Conservation (phyloP, 2,888 invertebrate genomes). For the Mythimna vitellina region DNA sequence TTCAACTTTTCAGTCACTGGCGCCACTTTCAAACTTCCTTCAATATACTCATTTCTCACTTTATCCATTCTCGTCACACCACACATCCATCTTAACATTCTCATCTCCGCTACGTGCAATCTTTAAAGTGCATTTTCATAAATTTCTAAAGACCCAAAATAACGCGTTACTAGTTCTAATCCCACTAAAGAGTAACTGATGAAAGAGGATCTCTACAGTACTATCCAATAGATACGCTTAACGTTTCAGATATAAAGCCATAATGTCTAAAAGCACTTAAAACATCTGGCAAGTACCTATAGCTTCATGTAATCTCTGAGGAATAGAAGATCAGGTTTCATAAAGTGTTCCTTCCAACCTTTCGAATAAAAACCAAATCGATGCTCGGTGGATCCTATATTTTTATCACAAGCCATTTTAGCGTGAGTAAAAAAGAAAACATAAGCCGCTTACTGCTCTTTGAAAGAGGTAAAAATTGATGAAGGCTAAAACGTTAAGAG, state of each 20-base stretch:
- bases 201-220: neutral
- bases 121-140: too few relatives aligned
- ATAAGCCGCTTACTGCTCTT: slow-evolving; percentile 11
- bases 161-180: too few relatives aligned
- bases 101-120: too few relatives aligned
- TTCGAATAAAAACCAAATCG: slow-evolving; percentile 10
- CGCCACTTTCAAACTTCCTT: too few relatives aligned
- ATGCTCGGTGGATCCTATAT: slow-evolving; percentile 19
- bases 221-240: neutral
- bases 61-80: too few relatives aligned
- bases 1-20: too few relatives aligned
- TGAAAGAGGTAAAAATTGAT: slow-evolving; percentile 9
- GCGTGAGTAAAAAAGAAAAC: slow-evolving; percentile 11
- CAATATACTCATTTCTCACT: too few relatives aligned
- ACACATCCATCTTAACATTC: too few relatives aligned
- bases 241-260: neutral
- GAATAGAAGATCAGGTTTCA: slow-evolving; percentile 25
- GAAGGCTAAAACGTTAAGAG: neutral
- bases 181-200: too few relatives aligned
- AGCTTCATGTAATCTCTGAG: slow-evolving; percentile 19
- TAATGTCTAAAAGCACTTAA: slow-evolving; percentile 40
- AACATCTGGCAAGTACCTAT: slow-evolving; percentile 8
- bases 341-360: slow-evolving; percentile 22
- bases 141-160: too few relatives aligned
- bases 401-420: slow-evolving; percentile 27